Percentiles rank a stretch among this genome's conserved stretches.
Evolutionary conservation across 2,888 invertebrate genomes (phyloP).

Genomic region (Zaprionus obscuricornis): DNA sequence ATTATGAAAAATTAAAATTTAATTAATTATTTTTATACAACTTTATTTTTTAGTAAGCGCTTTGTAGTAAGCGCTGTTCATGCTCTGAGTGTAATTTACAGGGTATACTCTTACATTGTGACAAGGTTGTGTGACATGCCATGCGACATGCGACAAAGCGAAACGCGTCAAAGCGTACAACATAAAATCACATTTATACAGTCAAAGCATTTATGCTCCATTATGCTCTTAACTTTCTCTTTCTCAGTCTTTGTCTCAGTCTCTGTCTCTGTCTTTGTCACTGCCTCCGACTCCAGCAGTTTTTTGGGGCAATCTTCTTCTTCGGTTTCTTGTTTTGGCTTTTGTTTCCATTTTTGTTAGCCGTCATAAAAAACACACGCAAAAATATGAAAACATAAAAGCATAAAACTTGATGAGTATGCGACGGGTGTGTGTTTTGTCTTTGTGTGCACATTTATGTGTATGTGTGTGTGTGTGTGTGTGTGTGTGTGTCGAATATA

Average conservation of each 20-base stretch:
- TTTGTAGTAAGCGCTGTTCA: too few species aligned
- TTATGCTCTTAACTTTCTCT: constrained; percentile 67
- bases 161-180: constrained; percentile 50
- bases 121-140: constrained; percentile 14
- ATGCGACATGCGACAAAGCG: constrained; percentile 15
- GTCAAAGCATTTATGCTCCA: constrained; percentile 72
- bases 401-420: constrained; percentile 39
- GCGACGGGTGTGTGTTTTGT: constrained; percentile 10
- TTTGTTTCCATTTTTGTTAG: constrained; percentile 50
- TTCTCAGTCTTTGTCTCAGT: too few species aligned
- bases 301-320: too few species aligned
- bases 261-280: too few species aligned
- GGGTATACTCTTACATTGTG: too few species aligned
- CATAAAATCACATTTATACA: constrained; percentile 69
- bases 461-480: not conserved
- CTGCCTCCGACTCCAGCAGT: too few species aligned
- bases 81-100: too few species aligned
- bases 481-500: constrained; percentile 6
- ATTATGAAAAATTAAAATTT: too few species aligned
- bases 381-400: constrained; percentile 50
- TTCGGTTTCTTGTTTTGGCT: too few species aligned
- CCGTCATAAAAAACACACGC: constrained; percentile 54
- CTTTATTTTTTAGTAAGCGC: too few species aligned
- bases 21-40: too few species aligned
- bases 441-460: not conserved